Evolutionary conservation across 1,140 invertebrate species (phyloP), one percentile per base, ranked within the genome.

Genomic region (Lordiphosa clarofinis): DNA sequence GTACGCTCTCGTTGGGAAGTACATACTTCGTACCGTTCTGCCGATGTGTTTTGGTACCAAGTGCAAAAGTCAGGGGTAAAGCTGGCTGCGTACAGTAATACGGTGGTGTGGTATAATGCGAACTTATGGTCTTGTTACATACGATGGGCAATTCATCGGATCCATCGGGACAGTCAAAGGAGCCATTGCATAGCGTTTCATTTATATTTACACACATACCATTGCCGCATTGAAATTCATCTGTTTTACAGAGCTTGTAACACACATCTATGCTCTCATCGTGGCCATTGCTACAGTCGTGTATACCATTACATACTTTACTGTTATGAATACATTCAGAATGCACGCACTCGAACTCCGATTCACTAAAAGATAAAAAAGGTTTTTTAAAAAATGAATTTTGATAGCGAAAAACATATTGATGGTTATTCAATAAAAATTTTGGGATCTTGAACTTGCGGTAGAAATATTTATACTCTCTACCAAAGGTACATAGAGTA

Each of bases 151-250:
- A 6, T 19, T 68, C 60, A 48, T 67, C 64, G 2, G 64, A 53
- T 13, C 54, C 54, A 24, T 67, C 64, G 5, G 62, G n/a, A 28
- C 59, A 67, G 15, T 67, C 59, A n/a, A 19, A 10, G 0, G 2
- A 9, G 5, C 13, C 24, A 37, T 67, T 11, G 24, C 60, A 63
- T 4, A 49, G 6, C 7, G 8, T 9, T 3, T 3, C 0, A 3
- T 1, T 0, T 3, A 0, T 9, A 54, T 53, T 19, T 3, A 19
- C 19, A 15, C 60, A 58, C 0, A 0, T 4, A 13, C 60, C 65
- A 36, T 54, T 44, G 11, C 60, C 65, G 6, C 65, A 68, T n/a
- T 64, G 65, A 13, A 68, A 68, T 6, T 63, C 0, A 7, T 4
- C 2, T 11, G 3, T 3, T 0, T 24, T 4, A 1, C 60, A 57